Evolutionary conservation across 1,140 invertebrate genomes (phyloP).

Genomic region (Drosophila novamexicana): DNA sequence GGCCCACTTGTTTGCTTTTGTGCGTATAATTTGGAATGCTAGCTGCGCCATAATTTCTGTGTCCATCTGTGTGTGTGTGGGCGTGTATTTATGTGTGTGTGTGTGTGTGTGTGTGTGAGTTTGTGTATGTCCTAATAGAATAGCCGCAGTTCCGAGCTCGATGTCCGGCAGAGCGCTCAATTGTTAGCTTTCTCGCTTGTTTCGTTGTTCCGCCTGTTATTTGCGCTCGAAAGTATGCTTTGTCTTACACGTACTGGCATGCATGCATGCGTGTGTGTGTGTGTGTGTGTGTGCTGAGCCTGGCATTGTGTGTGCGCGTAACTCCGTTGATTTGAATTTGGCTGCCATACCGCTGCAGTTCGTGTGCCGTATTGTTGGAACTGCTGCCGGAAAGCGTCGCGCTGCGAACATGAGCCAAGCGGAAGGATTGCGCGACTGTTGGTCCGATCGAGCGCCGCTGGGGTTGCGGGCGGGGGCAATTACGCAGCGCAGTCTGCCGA

Average conservation of each 20-base stretch:
- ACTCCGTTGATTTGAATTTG: constrained; percentile 74
- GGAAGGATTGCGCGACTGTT: constrained; percentile 64
- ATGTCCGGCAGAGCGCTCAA: constrained; percentile 44
- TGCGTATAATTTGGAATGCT: constrained; percentile 63
- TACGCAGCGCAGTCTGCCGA: constrained; percentile 69
- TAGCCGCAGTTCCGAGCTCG: constrained; percentile 47
- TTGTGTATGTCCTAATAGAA: constrained; percentile 72
- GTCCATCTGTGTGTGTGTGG: constrained; percentile 42
- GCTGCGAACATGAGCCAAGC: constrained; percentile 46
- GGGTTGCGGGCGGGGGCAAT: constrained; percentile 47
- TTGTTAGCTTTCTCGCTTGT: constrained; percentile 56
- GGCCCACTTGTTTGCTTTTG: constrained; percentile 72
- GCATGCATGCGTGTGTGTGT: background rate
- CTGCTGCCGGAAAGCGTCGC: constrained; percentile 59
- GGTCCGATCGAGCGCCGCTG: background rate
- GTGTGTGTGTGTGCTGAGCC: constrained; percentile 16
- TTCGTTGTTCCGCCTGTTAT: constrained; percentile 67
- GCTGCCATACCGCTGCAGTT: constrained; percentile 32
- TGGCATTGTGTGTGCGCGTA: constrained; percentile 60
- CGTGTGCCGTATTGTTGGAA: constrained; percentile 65
- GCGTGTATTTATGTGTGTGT: constrained; percentile 43
- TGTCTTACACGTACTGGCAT: constrained; percentile 54
- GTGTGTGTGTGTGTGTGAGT: constrained; percentile 3
- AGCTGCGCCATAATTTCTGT: constrained; percentile 25
- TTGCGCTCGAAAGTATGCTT: constrained; percentile 79